These are phyloP conservation scores for Habroteleia sp. DNA, from an alignment of 2,888 invertebrate species.

Conservation along the genomic window DNA sequence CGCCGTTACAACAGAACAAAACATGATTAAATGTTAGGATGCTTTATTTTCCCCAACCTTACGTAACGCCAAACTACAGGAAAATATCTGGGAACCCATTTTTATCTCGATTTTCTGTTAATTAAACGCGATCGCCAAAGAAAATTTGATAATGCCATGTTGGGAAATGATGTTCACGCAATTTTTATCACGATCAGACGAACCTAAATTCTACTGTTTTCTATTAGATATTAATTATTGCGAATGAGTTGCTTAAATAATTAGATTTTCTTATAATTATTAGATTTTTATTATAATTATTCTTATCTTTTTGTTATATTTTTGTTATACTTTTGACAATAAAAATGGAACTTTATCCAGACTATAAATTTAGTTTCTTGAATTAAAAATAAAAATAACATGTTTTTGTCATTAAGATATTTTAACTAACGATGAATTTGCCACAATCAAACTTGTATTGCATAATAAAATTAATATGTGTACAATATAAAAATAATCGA, in stretches of 20 bases:
- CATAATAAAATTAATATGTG: constrained; percentile 1
- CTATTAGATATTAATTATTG: too few species aligned
- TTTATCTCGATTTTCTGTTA: constrained; percentile 14
- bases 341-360: too few species aligned
- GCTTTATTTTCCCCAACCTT: constrained; percentile 34
- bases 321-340: too few species aligned
- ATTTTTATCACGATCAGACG: too few species aligned
- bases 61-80: too few species aligned
- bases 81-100: constrained; percentile 26
- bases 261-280: too few species aligned
- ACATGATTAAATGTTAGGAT: constrained; percentile 39
- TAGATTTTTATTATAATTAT: too few species aligned
- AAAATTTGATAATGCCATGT: neutral
- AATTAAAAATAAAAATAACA: neutral
- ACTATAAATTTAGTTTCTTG: too few species aligned
- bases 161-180: neutral
- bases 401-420: neutral
- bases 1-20: constrained; percentile 35
- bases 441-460: constrained; percentile 1
- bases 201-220: too few species aligned
- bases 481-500: constrained; percentile 5
- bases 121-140: constrained; percentile 6
- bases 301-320: too few species aligned
- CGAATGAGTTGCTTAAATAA: too few species aligned
- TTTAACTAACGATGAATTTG: constrained; percentile 7